Base-by-base conservation (phyloP, 2,888 invertebrate genomes). In the Orthosia cruda region DNA sequence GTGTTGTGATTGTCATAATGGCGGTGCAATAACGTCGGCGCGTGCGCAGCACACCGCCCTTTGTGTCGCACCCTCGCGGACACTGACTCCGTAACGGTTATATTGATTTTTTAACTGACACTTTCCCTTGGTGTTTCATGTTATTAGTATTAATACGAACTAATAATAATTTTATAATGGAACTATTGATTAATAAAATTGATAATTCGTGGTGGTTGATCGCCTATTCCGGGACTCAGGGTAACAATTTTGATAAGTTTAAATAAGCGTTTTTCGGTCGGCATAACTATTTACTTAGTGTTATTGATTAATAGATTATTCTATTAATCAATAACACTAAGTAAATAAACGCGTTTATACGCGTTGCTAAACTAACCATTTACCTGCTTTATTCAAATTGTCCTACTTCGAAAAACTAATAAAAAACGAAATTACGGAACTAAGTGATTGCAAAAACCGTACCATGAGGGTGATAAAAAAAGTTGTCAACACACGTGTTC, bases 61-160 rank as follows among this genome's bases (percentile, higher is more conserved):
- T 93, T 93, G 91, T 91, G 80, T 77, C 71, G 91, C 95, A 93
- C 96, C 96, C 96, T 95, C 95, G 92, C 95, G 91, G 94, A 94
- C 94, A 94, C 91, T 92, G 92, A 91, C 92, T 91, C 83, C 84
- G 81, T 92, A 96, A 96, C 96, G 95, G 96, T 90, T 92, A 90
- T 96, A 96, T 96, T 95, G 96, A 96, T 96, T 96, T 96, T 96
- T 94, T 95, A 96, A 96, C 96, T 94, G 96, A 92, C 95, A 94
- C 89, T 92, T 89, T 90, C 89, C 89, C 91, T 86, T 83, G 75
- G 66, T 73, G 64, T 72, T 80, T 40, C 63, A 57, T 77, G 63
- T 71, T 67, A 57, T 73, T 81, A 74, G 49, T 86, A 73, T 66
- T 85, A 71, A 50, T 63, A 64, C 18, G 7, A 18, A 63, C 26